Evolutionary conservation across 2,888 invertebrate genomes (phyloP), one percentile per base, ranked within the genome.

Genomic region (Peribatodes rhomboidaria): DNA sequence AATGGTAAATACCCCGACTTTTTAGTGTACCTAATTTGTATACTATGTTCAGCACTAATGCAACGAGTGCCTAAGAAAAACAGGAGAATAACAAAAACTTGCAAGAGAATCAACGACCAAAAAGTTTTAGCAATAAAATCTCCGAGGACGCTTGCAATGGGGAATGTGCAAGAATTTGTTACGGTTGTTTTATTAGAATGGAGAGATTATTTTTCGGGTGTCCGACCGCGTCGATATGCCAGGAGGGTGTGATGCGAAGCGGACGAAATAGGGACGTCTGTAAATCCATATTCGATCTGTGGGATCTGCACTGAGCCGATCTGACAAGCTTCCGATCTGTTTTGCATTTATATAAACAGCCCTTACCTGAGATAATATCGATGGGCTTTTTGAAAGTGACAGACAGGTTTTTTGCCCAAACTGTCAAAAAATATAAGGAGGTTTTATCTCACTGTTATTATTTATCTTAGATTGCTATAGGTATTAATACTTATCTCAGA

Each of bases 341-440:
- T 93, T 93, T 93, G 93, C 93, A 92, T 93, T 92, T 93, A 93
- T 91, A 93, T 93, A 93, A 93, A 93, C 91, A 92, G 86, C 87
- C 88, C 85, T 85, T 84, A 88, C 88, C 87, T 89, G 86, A 87
- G 55, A 55, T 55, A 44, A 88, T 88, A 87, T 86, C 62, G 70
- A 68, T 65, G 84, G 80, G 85, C 73, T 76, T 78, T 75, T 77
- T 71, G 76, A 70, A 77, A 72, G 75, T 80, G 83, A 83, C 82
- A 81, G 78, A 77, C 72, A 62, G 18, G 0, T 53, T 55, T 55
- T 18, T 58, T 10, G 0, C 22, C 14, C 14, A n/a, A 42, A 42
- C 18, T 42, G 18, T 16, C 18, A 3, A 10, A 3, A 9, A 1
- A 18, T 18, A 18, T 42, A 18, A 18, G 18, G 11, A 18, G 27